A percentile compares a stretch with the other conserved stretches of the same genome.
Conservation (phyloP, 2,888 invertebrate species). For the Acronicta leporina region DNA sequence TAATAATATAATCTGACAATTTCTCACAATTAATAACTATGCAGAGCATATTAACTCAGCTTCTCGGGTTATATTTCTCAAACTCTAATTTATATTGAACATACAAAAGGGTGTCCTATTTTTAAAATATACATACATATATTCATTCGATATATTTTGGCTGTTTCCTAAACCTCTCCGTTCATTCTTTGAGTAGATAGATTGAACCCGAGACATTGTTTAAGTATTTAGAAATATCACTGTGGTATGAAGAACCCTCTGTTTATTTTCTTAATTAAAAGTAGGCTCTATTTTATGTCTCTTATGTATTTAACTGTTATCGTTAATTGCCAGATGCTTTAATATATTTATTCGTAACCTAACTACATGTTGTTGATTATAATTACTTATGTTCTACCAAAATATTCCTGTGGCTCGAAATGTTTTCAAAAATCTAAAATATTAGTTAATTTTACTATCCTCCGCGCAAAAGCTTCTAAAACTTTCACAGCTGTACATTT, state of each 20-base stretch:
- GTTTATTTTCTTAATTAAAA: no score
- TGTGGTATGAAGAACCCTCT: no score
- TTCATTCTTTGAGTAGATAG: constrained; percentile 10
- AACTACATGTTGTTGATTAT: constrained; percentile 15
- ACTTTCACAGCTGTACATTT: constrained; percentile 32
- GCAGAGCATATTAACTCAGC: no score
- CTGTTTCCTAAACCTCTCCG: constrained; percentile 1
- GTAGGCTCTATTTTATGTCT: constrained; percentile 15
- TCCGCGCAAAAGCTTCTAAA: constrained; percentile 22
- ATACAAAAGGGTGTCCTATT: background rate
- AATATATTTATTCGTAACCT: constrained; percentile 46
- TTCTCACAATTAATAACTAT: no score
- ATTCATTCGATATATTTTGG: background rate
- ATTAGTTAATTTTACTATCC: background rate
- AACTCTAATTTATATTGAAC: no score
- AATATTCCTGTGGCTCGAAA: background rate
- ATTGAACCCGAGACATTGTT: background rate
- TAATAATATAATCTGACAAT: no score
- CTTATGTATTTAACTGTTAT: constrained; percentile 20
- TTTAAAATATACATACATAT: background rate
- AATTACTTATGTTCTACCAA: constrained; percentile 1
- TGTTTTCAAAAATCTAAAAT: constrained; percentile 2
- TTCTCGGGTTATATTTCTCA: background rate
- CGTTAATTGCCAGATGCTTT: constrained; percentile 38
- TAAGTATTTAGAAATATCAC: constrained; percentile 15